phyloP scores from a whole-genome alignment of 2,797 vertebrate species.

The Chaunax sp. region DNA sequence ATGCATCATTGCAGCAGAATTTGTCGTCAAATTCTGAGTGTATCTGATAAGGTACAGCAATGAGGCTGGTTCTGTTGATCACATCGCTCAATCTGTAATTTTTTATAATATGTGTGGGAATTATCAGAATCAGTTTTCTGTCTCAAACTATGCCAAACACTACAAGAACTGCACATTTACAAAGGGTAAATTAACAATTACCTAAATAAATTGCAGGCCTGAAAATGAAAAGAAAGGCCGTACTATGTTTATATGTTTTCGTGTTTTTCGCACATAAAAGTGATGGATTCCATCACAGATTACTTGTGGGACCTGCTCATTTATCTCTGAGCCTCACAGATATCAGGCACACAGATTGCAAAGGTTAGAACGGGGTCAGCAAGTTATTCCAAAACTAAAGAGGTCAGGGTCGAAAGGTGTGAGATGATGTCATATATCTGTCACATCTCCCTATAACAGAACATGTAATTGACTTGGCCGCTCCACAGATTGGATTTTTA shows the following conservation, averaged over 20 bases:
- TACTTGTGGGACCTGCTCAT: constrained; percentile 25
- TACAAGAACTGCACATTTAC: not conserved
- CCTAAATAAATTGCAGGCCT: no score
- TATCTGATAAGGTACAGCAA: constrained; percentile 68
- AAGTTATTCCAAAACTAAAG: constrained; percentile 56
- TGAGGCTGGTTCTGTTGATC: constrained; percentile 41
- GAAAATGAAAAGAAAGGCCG: constrained; percentile 3
- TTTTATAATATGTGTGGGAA: constrained; percentile 9
- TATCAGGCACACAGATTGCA: constrained; percentile 27
- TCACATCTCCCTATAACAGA: constrained; percentile 42
- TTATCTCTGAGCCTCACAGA: constrained; percentile 31
- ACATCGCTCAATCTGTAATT: constrained; percentile 8
- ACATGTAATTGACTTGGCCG: constrained; percentile 49
- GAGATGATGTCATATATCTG: constrained; percentile 60
- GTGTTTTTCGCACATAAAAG: constrained; percentile 33
- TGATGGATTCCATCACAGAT: constrained; percentile 40
- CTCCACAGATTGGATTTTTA: constrained; percentile 54
- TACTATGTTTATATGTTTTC: not conserved
- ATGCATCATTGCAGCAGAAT: constrained; percentile 48
- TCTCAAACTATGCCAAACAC: constrained; percentile 5
- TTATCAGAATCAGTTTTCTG: constrained; percentile 19
- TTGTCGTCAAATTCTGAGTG: constrained; percentile 51
- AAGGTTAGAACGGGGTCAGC: constrained; percentile 49
- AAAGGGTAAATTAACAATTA: no score
- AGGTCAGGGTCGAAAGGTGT: constrained; percentile 58